phyloP scores from a whole-genome alignment of 2,113 vertebrate genomes.

The Axis porcinus region DNA sequence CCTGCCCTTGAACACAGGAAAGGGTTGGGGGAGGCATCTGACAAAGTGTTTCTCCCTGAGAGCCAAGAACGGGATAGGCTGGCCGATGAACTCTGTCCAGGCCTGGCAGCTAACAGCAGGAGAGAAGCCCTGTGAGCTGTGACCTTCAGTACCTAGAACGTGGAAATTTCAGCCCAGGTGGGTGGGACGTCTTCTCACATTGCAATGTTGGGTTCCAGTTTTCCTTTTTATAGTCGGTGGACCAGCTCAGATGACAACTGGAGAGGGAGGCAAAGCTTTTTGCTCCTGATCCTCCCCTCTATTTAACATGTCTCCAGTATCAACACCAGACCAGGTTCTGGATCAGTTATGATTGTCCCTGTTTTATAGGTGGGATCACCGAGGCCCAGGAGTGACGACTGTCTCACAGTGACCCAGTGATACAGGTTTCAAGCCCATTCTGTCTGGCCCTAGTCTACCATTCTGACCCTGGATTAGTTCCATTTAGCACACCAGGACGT shows the following conservation, averaged over 20 bases:
- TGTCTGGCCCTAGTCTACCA: no score
- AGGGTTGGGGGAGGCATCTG: no score
- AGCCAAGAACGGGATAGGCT: not conserved
- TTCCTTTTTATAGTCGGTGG: not conserved
- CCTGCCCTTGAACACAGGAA: not conserved
- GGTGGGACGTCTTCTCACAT: not conserved
- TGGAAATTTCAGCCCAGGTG: not conserved
- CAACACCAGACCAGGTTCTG: not conserved
- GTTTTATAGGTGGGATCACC: not conserved
- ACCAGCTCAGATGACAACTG: not conserved
- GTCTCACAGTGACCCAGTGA: not conserved
- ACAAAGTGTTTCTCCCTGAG: not conserved
- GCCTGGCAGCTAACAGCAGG: not conserved
- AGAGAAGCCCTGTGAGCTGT: not conserved
- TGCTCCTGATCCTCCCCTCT: not conserved
- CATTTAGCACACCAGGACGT: not conserved
- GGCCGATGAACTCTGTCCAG: no score
- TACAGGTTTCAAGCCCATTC: fast-evolving
- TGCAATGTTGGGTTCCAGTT: not conserved
- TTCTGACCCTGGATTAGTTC: not conserved
- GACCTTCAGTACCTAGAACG: not conserved
- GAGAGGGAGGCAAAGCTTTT: not conserved
- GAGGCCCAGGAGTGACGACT: not conserved
- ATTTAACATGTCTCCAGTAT: not conserved
- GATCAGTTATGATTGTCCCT: not conserved